These are phyloP conservation scores for Leucozona laternaria DNA, from an alignment of 2,888 invertebrate species.

Conservation along the genomic window DNA sequence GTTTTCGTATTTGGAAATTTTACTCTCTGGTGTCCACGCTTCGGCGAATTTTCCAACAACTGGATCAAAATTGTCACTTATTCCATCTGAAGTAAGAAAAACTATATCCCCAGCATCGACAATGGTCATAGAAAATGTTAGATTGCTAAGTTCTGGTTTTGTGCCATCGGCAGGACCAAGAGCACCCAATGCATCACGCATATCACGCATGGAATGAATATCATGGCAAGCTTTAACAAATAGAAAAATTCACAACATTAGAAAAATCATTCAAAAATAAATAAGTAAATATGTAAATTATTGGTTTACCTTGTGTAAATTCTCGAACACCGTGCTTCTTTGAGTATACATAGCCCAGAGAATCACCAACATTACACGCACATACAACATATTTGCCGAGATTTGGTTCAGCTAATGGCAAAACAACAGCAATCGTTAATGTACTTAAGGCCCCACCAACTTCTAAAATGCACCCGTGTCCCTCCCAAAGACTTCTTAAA, in stretches of 20 bases:
- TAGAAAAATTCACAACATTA: constrained; percentile 18
- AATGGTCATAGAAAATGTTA: constrained; percentile 93
- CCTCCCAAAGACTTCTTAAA: constrained; percentile 92
- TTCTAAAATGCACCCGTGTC: constrained; percentile 92
- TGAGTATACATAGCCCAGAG: constrained; percentile 93
- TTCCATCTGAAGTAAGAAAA: constrained; percentile 94
- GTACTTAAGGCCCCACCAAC: constrained; percentile 93
- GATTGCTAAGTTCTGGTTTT: constrained; percentile 93
- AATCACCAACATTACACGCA: constrained; percentile 95
- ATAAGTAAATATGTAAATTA: not conserved
- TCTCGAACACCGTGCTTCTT: constrained; percentile 91
- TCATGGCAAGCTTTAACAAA: constrained; percentile 89
- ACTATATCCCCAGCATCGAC: constrained; percentile 92
- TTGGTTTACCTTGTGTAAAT: constrained; percentile 88
- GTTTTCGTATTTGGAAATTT: constrained; percentile 74
- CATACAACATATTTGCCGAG: constrained; percentile 88
- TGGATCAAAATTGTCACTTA: constrained; percentile 96
- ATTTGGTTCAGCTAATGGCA: constrained; percentile 85
- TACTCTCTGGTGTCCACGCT: constrained; percentile 83
- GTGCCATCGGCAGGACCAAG: constrained; percentile 93
- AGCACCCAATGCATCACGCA: constrained; percentile 95
- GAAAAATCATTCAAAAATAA: not conserved
- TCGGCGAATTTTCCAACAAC: constrained; percentile 94
- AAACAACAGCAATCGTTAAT: constrained; percentile 90
- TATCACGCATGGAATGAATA: constrained; percentile 90